phyloP scores from a whole-genome alignment of 2,113 vertebrate genomes.

The Scytalopus superciliaris region DNA sequence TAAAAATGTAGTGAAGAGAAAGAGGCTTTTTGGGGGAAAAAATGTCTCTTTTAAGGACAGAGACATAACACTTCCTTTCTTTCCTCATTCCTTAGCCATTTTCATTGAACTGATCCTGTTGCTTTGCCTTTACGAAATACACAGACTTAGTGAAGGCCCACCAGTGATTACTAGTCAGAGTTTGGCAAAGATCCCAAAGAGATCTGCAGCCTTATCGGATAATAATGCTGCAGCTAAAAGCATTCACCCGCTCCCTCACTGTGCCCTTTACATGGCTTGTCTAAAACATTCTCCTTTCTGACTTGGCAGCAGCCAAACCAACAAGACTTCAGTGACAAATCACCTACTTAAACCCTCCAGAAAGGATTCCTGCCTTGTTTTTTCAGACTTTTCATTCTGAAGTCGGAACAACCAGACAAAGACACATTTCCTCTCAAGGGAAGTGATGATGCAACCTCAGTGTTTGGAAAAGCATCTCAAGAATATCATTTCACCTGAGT shows the following conservation, averaged over 20 bases:
- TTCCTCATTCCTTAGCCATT: background rate
- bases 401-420: background rate
- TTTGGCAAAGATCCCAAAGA: background rate
- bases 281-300: background rate
- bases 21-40: background rate
- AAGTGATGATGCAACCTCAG: background rate
- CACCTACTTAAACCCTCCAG: background rate
- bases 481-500: background rate
- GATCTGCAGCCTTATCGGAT: background rate
- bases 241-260: background rate
- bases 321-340: slow-evolving; percentile 1
- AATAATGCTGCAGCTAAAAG: background rate
- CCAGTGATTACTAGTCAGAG: background rate
- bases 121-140: background rate
- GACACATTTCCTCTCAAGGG: background rate
- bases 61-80: background rate
- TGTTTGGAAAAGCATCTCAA: background rate
- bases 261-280: background rate
- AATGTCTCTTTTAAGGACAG: background rate
- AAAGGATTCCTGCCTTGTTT: background rate
- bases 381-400: background rate
- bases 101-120: background rate
- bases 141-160: background rate
- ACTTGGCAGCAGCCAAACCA: background rate
- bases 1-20: background rate